Evolutionary conservation across 2,888 invertebrate species (phyloP).

Genomic region (Xanthorhoe spadicearia): DNA sequence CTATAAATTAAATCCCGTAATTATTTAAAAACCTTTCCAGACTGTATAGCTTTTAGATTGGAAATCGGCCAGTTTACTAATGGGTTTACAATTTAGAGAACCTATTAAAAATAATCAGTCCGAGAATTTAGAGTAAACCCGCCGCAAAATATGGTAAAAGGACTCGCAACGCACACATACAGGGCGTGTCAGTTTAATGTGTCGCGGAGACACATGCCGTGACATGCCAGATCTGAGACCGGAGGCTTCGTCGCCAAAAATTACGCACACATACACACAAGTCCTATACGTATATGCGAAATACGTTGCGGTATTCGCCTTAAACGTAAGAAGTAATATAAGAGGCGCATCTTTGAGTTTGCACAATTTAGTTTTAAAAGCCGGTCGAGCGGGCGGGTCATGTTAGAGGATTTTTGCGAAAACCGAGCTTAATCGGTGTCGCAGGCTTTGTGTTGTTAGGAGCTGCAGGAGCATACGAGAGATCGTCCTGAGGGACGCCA

Average conservation of each 20-base stretch:
- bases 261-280: slow-evolving; percentile 65
- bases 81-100: slow-evolving; percentile 28
- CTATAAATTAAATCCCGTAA: neutral
- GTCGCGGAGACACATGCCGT: slow-evolving; percentile 51
- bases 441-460: slow-evolving; percentile 51
- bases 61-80: slow-evolving; percentile 29
- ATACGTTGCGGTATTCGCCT: slow-evolving; percentile 81
- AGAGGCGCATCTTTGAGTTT: slow-evolving; percentile 83
- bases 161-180: slow-evolving; percentile 51
- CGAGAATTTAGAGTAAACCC: slow-evolving; percentile 41
- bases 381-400: slow-evolving; percentile 77
- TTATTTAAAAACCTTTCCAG: slow-evolving; percentile 12
- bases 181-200: slow-evolving; percentile 53
- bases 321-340: slow-evolving; percentile 84
- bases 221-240: slow-evolving; percentile 34
- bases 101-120: slow-evolving; percentile 36
- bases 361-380: slow-evolving; percentile 83
- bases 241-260: slow-evolving; percentile 68
- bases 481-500: slow-evolving; percentile 51
- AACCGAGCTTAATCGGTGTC: slow-evolving; percentile 62
- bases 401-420: slow-evolving; percentile 72
- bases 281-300: slow-evolving; percentile 72
- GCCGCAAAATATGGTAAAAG: slow-evolving; percentile 59
- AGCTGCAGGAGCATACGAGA: slow-evolving; percentile 13
- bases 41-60: slow-evolving; percentile 12